Evolutionary conservation across 2,888 invertebrate genomes (phyloP), one percentile per base, ranked within the genome.

Genomic region (Lamellibrachia satsuma): DNA sequence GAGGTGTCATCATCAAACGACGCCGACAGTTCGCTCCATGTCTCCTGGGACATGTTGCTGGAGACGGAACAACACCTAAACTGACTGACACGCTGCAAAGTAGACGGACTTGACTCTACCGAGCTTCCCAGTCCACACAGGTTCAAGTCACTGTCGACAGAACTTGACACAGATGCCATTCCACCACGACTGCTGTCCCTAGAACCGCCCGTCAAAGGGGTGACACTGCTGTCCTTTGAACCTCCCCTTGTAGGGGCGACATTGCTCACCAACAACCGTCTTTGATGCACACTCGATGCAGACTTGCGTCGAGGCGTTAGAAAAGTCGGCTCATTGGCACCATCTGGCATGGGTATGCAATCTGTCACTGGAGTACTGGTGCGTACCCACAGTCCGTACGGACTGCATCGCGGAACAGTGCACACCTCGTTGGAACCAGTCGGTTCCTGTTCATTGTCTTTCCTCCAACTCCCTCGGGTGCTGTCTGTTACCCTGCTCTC

Each of bases 111-210:
- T 2, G 75, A 75, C 22, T 75, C 75, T 15, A 75, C 75, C 75
- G 75, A 75, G 75, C 75, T 75, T 75, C 75, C 75, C 75, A 75
- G 22, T 15, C 75, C 75, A 75, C 75, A 75, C 75, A 75, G 75
- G 75, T 75, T 75, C 75, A 75, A 75, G 22, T 75, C 75, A 75
- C 75, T 75, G 75, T 75, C 75, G 15, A 75, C 75, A 15, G 75
- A 75, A n/a, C 75, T 75, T 75, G 75, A 75, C 22, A 75, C 22
- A 75, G 75, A 75, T 15, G 75, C 15, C 75, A 75, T n/a, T 3
- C 75, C 75, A 11, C 75, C 22, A 22, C 6, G 75, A 75, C 22
- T 75, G 75, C 22, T 75, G 22, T 75, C n/a, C 75, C 6, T 15
- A 22, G 75, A 15, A 11, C 75, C 75, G 7, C 75, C 75, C 75